These are phyloP conservation scores for Osmerus mordax DNA, from an alignment of 2,113 vertebrate genomes.

Conservation along the genomic window DNA sequence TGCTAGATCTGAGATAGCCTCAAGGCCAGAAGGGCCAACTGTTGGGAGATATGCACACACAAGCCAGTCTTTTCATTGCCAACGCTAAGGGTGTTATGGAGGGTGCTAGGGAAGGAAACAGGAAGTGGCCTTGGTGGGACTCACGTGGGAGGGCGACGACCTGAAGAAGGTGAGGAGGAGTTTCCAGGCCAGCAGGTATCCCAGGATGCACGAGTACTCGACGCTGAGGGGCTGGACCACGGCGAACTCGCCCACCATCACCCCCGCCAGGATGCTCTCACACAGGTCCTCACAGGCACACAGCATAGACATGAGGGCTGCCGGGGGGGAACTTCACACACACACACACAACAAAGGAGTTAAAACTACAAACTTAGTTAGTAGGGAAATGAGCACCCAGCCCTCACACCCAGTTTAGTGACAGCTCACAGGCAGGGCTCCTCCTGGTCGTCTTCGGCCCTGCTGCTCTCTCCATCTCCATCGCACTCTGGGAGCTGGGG, in stretches of 20 bases:
- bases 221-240: slow-evolving; percentile 84
- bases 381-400: not conserved
- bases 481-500: slow-evolving; percentile 88
- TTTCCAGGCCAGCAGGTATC: slow-evolving; percentile 94
- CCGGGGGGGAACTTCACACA: slow-evolving; percentile 84
- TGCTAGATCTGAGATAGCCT: too few species aligned
- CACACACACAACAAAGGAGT: slow-evolving; percentile 1
- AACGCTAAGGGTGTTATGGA: too few species aligned
- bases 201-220: slow-evolving; percentile 89
- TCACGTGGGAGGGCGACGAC: slow-evolving; percentile 90
- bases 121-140: not conserved
- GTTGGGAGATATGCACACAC: too few species aligned
- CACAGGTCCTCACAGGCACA: slow-evolving; percentile 82
- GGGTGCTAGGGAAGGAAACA: too few species aligned
- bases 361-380: not conserved
- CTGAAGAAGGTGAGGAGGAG: slow-evolving; percentile 91
- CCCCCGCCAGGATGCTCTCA: slow-evolving; percentile 79
- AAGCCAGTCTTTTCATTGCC: too few species aligned
- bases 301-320: slow-evolving; percentile 84
- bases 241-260: slow-evolving; percentile 90
- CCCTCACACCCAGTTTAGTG: not conserved
- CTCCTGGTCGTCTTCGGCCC: slow-evolving; percentile 84
- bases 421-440: slow-evolving; percentile 85
- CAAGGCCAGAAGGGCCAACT: too few species aligned
- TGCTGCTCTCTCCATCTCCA: slow-evolving; percentile 79